phyloP scores from a whole-genome alignment of 2,888 invertebrate genomes.

The Ormyrus nitidulus region DNA sequence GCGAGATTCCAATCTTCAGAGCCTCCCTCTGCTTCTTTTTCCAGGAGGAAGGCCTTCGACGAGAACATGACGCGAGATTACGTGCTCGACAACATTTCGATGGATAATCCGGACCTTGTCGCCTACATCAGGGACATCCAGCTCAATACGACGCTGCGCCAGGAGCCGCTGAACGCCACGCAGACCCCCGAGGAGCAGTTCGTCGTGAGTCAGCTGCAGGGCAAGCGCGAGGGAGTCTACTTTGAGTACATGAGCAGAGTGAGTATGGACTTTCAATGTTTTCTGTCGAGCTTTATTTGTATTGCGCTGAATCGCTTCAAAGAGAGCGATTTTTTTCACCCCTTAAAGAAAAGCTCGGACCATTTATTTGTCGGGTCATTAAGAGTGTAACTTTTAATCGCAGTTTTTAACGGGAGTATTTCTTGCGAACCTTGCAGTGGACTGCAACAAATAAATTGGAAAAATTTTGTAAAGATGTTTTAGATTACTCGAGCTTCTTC shows the following conservation, averaged over 20 bases:
- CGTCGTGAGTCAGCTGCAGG: slow-evolving; percentile 76
- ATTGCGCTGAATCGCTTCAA: no score
- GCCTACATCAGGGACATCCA: slow-evolving; percentile 86
- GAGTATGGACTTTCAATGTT: slow-evolving; percentile 17
- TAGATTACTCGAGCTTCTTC: no score
- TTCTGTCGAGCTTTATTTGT: no score
- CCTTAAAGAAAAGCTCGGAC: no score
- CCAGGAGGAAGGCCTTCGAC: slow-evolving; percentile 82
- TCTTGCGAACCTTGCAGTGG: no score
- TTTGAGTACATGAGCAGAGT: slow-evolving; percentile 72
- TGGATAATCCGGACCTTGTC: slow-evolving; percentile 85
- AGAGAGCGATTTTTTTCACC: no score
- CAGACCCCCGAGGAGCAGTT: slow-evolving; percentile 76
- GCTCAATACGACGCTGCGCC: slow-evolving; percentile 75
- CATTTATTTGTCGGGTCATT: no score
- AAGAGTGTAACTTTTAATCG: no score
- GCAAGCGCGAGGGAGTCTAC: slow-evolving; percentile 71
- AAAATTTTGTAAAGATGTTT: no score
- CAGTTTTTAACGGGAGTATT: no score
- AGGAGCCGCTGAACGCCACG: slow-evolving; percentile 70
- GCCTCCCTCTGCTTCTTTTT: slow-evolving; percentile 29
- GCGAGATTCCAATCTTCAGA: no score
- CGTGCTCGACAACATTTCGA: slow-evolving; percentile 84
- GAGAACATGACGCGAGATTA: slow-evolving; percentile 88
- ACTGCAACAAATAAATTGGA: no score